Percentiles rank a stretch among this genome's conserved stretches.
These are phyloP conservation scores for Coryphaenoides rupestris DNA, from an alignment of 2,113 vertebrate genomes.

Conservation along the genomic window DNA sequence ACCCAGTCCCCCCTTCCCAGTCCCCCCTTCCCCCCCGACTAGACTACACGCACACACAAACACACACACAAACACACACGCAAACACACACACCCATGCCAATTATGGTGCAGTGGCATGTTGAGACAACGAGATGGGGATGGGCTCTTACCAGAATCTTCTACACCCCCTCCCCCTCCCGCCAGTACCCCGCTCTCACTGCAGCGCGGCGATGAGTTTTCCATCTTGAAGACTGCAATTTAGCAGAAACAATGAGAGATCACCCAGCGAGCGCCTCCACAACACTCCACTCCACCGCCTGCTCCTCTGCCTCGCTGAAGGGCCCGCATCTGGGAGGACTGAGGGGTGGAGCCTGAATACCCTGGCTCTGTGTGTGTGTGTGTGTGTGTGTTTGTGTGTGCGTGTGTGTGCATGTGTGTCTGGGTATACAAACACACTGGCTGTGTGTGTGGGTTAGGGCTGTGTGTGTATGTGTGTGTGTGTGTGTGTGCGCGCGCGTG, in stretches of 20 bases:
- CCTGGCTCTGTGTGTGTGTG: constrained; percentile 31
- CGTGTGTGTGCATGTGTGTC: constrained; percentile 8
- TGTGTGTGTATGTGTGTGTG: background rate
- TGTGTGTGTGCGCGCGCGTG: background rate
- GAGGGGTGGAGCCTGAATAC: constrained; percentile 59
- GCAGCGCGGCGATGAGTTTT: constrained; percentile 51
- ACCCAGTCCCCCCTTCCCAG: too few species aligned
- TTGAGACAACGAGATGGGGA: constrained; percentile 27
- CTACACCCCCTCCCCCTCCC: background rate
- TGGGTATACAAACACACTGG: too few species aligned
- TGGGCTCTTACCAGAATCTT: constrained; percentile 11
- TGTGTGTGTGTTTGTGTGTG: constrained; percentile 12
- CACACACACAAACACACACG: too few species aligned
- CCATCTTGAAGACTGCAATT: constrained; percentile 68
- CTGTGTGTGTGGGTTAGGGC: too few species aligned
- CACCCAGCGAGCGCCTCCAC: constrained; percentile 52
- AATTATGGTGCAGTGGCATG: background rate
- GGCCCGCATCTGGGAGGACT: constrained; percentile 64
- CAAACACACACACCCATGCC: background rate
- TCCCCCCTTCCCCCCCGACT: too few species aligned
- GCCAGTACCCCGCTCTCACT: constrained; percentile 32
- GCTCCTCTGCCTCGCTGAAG: constrained; percentile 30
- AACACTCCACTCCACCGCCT: constrained; percentile 24
- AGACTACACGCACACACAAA: background rate
- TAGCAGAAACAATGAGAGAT: constrained; percentile 63